A percentile compares a stretch with the other conserved stretches of the same genome.
Conservation (phyloP, 2,113 vertebrate species). For the Sinocyclocheilus rhinocerous region DNA sequence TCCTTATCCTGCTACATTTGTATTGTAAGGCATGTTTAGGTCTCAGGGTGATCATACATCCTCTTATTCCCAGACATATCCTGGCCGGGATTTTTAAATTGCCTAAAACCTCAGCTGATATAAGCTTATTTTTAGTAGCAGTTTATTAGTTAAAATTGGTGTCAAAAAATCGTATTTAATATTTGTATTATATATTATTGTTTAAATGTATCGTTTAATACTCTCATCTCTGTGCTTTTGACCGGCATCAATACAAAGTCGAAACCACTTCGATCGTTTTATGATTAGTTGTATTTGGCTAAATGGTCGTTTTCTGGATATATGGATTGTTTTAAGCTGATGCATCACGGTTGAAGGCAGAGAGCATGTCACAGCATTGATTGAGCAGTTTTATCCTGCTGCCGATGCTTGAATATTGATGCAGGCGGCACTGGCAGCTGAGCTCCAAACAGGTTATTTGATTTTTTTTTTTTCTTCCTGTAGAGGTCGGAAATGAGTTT, state of each 20-base stretch:
- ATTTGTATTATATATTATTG: neutral
- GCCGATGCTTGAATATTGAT: slow-evolving; percentile 65
- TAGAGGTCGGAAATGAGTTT: slow-evolving; percentile 56
- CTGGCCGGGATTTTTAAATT: neutral
- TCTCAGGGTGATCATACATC: no score
- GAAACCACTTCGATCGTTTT: slow-evolving; percentile 15
- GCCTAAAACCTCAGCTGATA: neutral
- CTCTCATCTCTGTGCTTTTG: neutral
- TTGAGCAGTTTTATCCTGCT: slow-evolving; percentile 55
- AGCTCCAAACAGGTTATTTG: slow-evolving; percentile 51
- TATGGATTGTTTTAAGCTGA: slow-evolving; percentile 61
- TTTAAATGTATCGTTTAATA: neutral
- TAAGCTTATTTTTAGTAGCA: neutral
- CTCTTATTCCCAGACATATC: no score
- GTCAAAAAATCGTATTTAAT: neutral
- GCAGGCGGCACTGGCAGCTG: slow-evolving; percentile 39
- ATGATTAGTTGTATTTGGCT: slow-evolving; percentile 55
- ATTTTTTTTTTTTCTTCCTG: slow-evolving; percentile 19
- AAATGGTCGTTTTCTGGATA: slow-evolving; percentile 47
- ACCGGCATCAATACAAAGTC: neutral
- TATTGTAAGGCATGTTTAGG: neutral
- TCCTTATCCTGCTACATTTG: neutral
- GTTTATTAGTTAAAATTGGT: neutral
- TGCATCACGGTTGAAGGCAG: slow-evolving; percentile 55
- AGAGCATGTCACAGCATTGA: slow-evolving; percentile 60